Base-by-base conservation (phyloP, 2,113 vertebrate genomes). In the Carettochelys insculpta region DNA sequence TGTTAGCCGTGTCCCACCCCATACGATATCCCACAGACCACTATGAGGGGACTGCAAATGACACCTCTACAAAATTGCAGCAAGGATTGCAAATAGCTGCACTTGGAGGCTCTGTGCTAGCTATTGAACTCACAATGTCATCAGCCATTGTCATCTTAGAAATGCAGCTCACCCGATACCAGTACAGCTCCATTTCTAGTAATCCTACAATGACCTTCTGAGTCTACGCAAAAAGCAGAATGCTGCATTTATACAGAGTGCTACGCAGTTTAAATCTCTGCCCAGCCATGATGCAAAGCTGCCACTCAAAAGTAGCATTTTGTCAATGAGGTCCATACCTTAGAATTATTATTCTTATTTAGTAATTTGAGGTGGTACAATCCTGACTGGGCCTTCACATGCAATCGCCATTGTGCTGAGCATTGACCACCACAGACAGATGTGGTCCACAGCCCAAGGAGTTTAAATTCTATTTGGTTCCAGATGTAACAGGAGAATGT, bases 401-500 rank as follows among this genome's bases (percentile, higher is more conserved):
- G 68, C 4, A 45, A 83, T 81, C 17, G 53, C 73, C 4, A 29
- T 10, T 71, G 3, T 86, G 47, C 50, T 53, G 58, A 80, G 6
- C 84, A 41, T 34, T 0, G 0, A 56, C n/a, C 43, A 5, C 43
- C 4, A 34, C 34, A 50, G 53, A 80, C 53, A 41, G 12, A 56
- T 8, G 77, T 1, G 54, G 11, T 1, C 1, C 25, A 1, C 51
- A 13, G 52, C 41, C 54, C 84, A 58, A 80, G 89, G 38, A 87
- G 2, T 20, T 7, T 14, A 83, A 34, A 27, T 24, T 73, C 38
- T 6, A 41, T 27, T 1, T 5, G 1, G 11, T 73, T 85, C 9
- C 83, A 87, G 80, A 87, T 56, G 48, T 80, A 75, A 3, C 51
- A 75, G 45, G 31, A 0, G 0, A 0, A 0, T 38, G 12, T n/a